These are phyloP conservation scores for Scomberomorus guttatus DNA, from an alignment of 2,797 vertebrate genomes.

Conservation along the genomic window DNA sequence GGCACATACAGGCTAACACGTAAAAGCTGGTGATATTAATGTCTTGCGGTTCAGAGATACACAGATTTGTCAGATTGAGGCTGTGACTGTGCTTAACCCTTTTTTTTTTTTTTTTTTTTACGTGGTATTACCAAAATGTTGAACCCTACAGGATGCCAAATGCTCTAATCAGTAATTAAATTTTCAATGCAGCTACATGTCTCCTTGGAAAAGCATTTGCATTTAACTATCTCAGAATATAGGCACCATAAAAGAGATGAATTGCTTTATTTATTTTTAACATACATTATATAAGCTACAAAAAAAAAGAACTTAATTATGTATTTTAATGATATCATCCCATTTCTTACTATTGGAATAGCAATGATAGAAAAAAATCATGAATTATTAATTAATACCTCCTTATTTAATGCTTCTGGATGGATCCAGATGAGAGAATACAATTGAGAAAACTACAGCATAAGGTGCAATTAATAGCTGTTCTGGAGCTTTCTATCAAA, in stretches of 20 bases:
- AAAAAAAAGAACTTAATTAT: not conserved
- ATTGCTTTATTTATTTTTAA: not conserved
- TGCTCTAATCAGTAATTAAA: not conserved
- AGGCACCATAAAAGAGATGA: not conserved
- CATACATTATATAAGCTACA: not conserved
- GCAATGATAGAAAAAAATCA: not conserved
- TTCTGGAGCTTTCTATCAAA: not conserved
- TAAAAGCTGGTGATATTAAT: slow-evolving; percentile 4
- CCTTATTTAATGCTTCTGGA: not conserved
- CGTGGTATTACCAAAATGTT: not conserved
- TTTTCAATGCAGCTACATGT: not conserved
- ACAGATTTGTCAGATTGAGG: not conserved
- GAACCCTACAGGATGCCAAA: not conserved
- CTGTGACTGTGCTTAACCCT: not conserved
- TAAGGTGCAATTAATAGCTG: not conserved
- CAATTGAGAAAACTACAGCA: not conserved
- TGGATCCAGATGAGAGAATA: not conserved
- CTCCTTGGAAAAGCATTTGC: not conserved
- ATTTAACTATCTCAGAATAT: not conserved
- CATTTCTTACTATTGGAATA: not conserved
- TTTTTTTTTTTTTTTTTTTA: slow-evolving; percentile 13
- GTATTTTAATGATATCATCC: not conserved
- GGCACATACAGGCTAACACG: slow-evolving; percentile 1
- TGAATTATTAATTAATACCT: not conserved
- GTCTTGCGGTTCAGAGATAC: not conserved